Evolutionary conservation across 2,888 invertebrate species (phyloP), one percentile per base, ranked within the genome.

Genomic region (Chrysotoxum bicinctum): DNA sequence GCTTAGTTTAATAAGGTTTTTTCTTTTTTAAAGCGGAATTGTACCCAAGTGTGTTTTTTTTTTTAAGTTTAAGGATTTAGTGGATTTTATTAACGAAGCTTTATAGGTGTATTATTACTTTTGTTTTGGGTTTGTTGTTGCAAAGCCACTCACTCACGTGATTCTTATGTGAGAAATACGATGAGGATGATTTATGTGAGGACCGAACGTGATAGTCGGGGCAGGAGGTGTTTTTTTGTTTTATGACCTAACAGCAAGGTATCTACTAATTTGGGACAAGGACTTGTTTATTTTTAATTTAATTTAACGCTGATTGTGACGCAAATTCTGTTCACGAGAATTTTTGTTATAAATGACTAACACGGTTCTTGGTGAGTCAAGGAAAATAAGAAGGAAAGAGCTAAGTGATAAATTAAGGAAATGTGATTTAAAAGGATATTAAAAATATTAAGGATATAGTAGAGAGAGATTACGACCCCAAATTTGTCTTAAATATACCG

Each of bases 1-100:
- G 72, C 72, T 84, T 75, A 54, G 62, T 84, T 80, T 84, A 84
- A 84, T 84, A 80, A 45, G 72, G 75, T 52, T 79, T 74, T 70
- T 78, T 70, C 19, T 32, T 19, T 35, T 54, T 52, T 19, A n/a
- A 16, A 32, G 26, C 50, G 70, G 75, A 72, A 75, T 66, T 84
- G 58, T 70, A 70, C n/a, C 23, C 8, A 50, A 4, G 6, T 16
- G n/a, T 72, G 66, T 72, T 66, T 52, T 76, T 69, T 72, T 26
- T 43, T 73, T 37, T 37, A 64, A 64, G 54, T 75, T 76, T 75
- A 52, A 40, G 66, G 54, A 73, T 77, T 78, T 72, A 73, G 60
- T 64, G 58, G 66, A 83, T 74, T 62, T 19, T 64, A 45, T 72
- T 82, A 66, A 70, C 40, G 74, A 26, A 64, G 32, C 43, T 35